phyloP scores from a whole-genome alignment of 2,888 invertebrate species.

The Diaperis boleti region DNA sequence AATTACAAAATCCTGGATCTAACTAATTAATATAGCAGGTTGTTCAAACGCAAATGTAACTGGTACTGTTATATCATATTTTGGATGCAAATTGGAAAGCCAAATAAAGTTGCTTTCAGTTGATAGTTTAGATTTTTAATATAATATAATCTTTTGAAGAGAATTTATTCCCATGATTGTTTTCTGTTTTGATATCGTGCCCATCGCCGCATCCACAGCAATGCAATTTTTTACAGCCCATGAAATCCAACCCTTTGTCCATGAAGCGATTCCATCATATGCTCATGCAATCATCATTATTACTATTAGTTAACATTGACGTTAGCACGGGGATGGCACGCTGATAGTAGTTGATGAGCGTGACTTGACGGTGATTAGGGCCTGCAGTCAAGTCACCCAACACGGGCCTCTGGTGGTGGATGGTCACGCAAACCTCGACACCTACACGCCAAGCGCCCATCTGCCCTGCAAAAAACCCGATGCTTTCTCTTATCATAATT shows the following conservation, averaged over 20 bases:
- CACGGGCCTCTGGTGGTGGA: slow-evolving; percentile 35
- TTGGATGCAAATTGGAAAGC: too few species aligned
- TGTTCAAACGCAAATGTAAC: too few species aligned
- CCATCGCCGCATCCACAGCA: not conserved
- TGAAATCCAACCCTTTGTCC: slow-evolving; percentile 14
- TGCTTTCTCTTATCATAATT: slow-evolving; percentile 33
- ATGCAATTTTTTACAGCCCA: not conserved
- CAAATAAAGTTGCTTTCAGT: too few species aligned
- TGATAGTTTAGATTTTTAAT: too few species aligned
- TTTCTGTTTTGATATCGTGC: not conserved
- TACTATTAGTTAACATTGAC: slow-evolving; percentile 48
- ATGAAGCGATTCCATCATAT: slow-evolving; percentile 25
- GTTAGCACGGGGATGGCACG: slow-evolving; percentile 43
- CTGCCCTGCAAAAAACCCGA: slow-evolving; percentile 35
- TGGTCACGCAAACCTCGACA: slow-evolving; percentile 42
- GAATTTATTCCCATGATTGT: too few species aligned
- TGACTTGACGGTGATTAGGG: slow-evolving; percentile 48
- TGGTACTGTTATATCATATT: too few species aligned
- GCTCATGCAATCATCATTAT: slow-evolving; percentile 28
- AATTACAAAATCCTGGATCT: too few species aligned
- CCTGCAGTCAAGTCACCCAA: slow-evolving; percentile 44
- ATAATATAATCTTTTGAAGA: too few species aligned
- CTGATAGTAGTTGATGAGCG: slow-evolving; percentile 49
- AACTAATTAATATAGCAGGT: too few species aligned
- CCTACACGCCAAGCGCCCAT: slow-evolving; percentile 41